phyloP scores from a whole-genome alignment of 2,888 invertebrate species.

The Andrena hattorfiana region DNA sequence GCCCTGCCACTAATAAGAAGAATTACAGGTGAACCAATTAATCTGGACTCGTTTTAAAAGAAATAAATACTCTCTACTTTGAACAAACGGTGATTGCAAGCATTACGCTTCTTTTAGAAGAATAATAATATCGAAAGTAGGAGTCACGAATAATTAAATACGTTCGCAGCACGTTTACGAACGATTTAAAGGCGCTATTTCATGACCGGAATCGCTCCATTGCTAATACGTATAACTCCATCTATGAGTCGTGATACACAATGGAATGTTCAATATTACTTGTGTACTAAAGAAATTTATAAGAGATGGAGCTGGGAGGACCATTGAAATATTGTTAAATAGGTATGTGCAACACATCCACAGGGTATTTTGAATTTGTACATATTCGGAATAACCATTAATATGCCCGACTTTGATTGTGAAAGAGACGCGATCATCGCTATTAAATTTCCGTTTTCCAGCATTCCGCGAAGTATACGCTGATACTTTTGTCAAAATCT shows the following conservation, averaged over 20 bases:
- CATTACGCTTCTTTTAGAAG: too few relatives aligned
- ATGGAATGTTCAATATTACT: conserved; percentile 76
- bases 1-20: too few relatives aligned
- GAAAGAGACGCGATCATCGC: conserved; percentile 30
- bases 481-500: conserved; percentile 29
- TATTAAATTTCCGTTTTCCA: conserved; percentile 41
- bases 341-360: conserved; percentile 70
- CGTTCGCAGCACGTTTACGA: background rate
- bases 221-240: conserved; percentile 72
- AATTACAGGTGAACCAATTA: too few relatives aligned
- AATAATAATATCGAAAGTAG: too few relatives aligned
- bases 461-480: conserved; percentile 36
- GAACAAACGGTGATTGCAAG: too few relatives aligned
- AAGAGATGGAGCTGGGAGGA: conserved; percentile 81
- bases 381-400: conserved; percentile 55
- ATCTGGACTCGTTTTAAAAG: too few relatives aligned
- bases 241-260: conserved; percentile 78
- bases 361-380: conserved; percentile 65
- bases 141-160: background rate
- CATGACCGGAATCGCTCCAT: conserved; percentile 1
- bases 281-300: conserved; percentile 78
- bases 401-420: conserved; percentile 14
- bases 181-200: background rate
- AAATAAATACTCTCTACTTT: too few relatives aligned
- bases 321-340: conserved; percentile 73